Evolutionary conservation across 2,797 vertebrate species (phyloP), one percentile per base, ranked within the genome.

Genomic region (Pangasius macronema): DNA sequence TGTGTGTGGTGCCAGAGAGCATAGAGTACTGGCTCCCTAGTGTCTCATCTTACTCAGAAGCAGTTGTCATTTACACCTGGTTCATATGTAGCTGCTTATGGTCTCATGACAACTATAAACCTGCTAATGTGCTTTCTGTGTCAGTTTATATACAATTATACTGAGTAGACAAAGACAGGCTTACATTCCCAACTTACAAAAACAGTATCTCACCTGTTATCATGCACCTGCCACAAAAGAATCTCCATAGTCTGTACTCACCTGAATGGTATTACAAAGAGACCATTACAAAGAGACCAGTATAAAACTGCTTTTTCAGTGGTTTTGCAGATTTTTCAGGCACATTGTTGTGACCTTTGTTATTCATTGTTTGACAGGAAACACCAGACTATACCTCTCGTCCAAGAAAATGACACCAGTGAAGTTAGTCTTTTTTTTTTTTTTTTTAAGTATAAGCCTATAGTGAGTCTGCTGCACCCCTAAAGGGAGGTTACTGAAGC

Each of bases 31-130:
- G 63, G 16, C 79, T 88, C 51, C 59, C 77, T 49, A 49, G 55
- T 73, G 72, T 53, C 80, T 86, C 80, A 42, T 33, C 88, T 89
- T 89, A 84, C 85, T 75, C 82, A 84, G 82, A 73, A 86, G 49
- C 88, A 86, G 63, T 86, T 89, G 88, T 80, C 82, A 72, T 30
- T 76, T 65, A 88, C 85, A 84, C 75, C 67, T 86, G 63, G 65
- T 57, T 84, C 82, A 84, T 65, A 77, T 86, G 30, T 79, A 83
- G 70, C 20, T 83, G 36, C 61, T 61, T 80, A 63, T 22, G 18
- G n/a, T 42, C 67, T 53, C 68, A 46, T 39, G 13, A 49, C 27
- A 70, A 22, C 49, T 39, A 53, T 36, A 51, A 67, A 59, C 33
- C 20, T 63, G 14, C n/a, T 81, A n/a, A 59, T 85, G 65, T 36